Percentiles rank a stretch among this genome's conserved stretches.
Conservation (phyloP, 1,140 invertebrate species). For the Tribolium madens region DNA sequence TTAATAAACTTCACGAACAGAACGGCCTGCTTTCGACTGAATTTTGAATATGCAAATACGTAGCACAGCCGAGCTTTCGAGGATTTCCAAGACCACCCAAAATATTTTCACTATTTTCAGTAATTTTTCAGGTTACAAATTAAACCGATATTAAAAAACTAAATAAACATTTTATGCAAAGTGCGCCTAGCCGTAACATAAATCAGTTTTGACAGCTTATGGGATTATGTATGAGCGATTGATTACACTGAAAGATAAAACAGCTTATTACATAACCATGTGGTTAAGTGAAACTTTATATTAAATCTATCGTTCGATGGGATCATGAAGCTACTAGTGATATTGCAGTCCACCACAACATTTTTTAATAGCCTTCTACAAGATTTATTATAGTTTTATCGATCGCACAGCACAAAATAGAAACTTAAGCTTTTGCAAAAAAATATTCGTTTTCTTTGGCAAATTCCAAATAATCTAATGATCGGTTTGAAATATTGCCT, state of each 20-base stretch:
- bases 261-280: conserved; percentile 45
- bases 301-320: conserved; percentile 38
- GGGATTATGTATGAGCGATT: conserved; percentile 50
- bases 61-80: neutral
- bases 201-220: conserved; percentile 52
- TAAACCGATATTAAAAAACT: neutral
- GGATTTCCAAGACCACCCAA: neutral
- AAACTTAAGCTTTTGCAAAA: conserved; percentile 2
- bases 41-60: conserved; percentile 35
- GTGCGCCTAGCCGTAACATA: conserved; percentile 41
- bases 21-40: neutral
- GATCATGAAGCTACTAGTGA: conserved; percentile 22
- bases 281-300: conserved; percentile 46
- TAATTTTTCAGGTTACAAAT: no score
- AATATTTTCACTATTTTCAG: no score
- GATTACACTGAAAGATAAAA: conserved; percentile 45
- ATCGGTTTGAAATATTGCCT: conserved; percentile 27
- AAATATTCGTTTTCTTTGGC: conserved; percentile 33
- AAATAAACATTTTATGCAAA: conserved; percentile 30
- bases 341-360: neutral
- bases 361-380: neutral
- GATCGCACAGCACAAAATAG: neutral
- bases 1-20: conserved; percentile 22
- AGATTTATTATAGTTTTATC: conserved; percentile 22
- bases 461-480: conserved; percentile 29